These are phyloP conservation scores for Tuta absoluta DNA, from an alignment of 2,888 invertebrate species.

Conservation along the genomic window DNA sequence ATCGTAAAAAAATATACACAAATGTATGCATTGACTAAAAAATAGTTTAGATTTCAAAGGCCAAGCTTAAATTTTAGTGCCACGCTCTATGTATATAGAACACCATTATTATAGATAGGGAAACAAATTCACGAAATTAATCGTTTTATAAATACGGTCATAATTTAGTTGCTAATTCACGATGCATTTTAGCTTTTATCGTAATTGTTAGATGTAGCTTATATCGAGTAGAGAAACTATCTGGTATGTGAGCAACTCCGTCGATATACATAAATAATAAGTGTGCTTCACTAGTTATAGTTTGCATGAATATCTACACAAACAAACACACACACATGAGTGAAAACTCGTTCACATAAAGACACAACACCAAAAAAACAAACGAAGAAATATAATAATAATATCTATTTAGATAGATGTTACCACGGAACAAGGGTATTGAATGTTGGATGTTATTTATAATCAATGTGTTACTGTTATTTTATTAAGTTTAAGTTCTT, in stretches of 20 bases:
- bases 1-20: not conserved
- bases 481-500: slow-evolving; percentile 45
- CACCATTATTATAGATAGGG: slow-evolving; percentile 19
- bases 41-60: slow-evolving; percentile 16
- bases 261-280: slow-evolving; percentile 44
- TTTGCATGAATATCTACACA: slow-evolving; percentile 41
- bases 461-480: slow-evolving; percentile 52
- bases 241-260: slow-evolving; percentile 80
- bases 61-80: slow-evolving; percentile 25
- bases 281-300: slow-evolving; percentile 70
- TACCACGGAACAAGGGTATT: slow-evolving; percentile 37
- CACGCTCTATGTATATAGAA: slow-evolving; percentile 26
- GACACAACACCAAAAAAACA: slow-evolving; percentile 52
- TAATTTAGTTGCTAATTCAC: slow-evolving; percentile 35
- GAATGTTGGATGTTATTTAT: slow-evolving; percentile 60
- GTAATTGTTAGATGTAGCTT: slow-evolving; percentile 51
- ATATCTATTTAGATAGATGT: slow-evolving; percentile 42
- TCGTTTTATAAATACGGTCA: slow-evolving; percentile 24
- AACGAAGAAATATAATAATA: slow-evolving; percentile 47
- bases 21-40: slow-evolving; percentile 30
- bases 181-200: slow-evolving; percentile 51
- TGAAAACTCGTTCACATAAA: slow-evolving; percentile 52
- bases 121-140: slow-evolving; percentile 24
- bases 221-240: slow-evolving; percentile 38
- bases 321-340: slow-evolving; percentile 48